Evolutionary conservation across 23 tunicate species (phyloP), one percentile per base, ranked within the genome.

Genomic region (Botrylloides violaceus): DNA sequence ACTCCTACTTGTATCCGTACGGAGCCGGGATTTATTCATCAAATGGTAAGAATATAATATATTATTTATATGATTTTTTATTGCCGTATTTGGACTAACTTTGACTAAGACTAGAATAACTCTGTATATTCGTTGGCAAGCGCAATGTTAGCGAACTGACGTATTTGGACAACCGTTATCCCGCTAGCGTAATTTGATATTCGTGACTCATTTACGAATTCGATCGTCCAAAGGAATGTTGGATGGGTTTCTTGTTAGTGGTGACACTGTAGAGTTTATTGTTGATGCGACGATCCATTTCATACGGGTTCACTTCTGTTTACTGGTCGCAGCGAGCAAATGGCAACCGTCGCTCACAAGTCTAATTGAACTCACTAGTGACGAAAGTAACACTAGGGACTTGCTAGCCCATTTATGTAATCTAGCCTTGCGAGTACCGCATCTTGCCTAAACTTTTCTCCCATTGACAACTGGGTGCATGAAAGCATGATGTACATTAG

Each of bases 1-100:
- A 68, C 36, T 87, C 95, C 35, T 87, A 87, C 63, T 76, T 87
- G 36, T 80, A 87, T 71, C 95, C 95, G 2, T 87, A 87, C 82
- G 81, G 81, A 36, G 55, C 77, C 2, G 78, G 81, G 59, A 18
- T 79, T 34, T 79, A 85, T 60, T 50, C 95, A 1, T 23, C 82
- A 65, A 38, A 80, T 1, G 82, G 86, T 87, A 59, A 48, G 72
- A 34, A 3, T 63, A 19, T 31, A 12, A 3, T 23, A 28, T 29
- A 12, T 63, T 31, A 3, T 63, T 59, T 12, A 21, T 21, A 59
- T 59, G 9, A 59, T 5, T 59, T 43, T 15, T 15, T 43, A 43
- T 43, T 43, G 12, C 53, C 53, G 15, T 43, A 15, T 9, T 43
- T 43, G 53, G 12, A 15, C 53, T n/a, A n/a, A n/a, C n/a, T n/a